Evolutionary conservation across 1,140 invertebrate species (phyloP), one percentile per base, ranked within the genome.

Genomic region (Grapholita molesta): DNA sequence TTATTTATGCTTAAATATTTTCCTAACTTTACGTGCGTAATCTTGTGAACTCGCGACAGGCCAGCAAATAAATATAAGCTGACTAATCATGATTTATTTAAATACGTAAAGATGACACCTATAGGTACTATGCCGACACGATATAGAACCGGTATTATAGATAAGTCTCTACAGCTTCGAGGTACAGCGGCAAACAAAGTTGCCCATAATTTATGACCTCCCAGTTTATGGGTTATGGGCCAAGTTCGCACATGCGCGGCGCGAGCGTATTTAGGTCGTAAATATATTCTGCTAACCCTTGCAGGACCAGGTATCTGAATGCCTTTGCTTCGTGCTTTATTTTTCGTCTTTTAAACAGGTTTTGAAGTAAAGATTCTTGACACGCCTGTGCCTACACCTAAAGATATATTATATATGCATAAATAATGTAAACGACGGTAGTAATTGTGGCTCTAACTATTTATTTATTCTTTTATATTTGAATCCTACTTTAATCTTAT

Each of bases 131-230:
- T 38, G 35, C 3, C 12, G 1, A n/a, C 5, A 12, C 11, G 11
- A 35, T 35, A 35, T 5, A 15, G n/a, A n/a, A 38, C 5, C n/a
- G 0, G 9, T 38, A 38, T 38, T 38, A 38, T 38, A 30, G 3
- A 3, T 30, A 15, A 4, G 35, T 38, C 12, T 12, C 0, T 38
- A 12, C 15, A 38, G 35, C 12, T 38, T n/a, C n/a, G n/a, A 48
- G 42, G 15, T 21, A 48, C 25, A 30, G 55, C 55, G 24, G 55
- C 55, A 15, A 1, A 86, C 85, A 88, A 84, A 83, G 87, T 85
- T 88, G 87, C 78, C 70, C 57, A 76, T 86, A 84, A 89, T 88
- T 89, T 88, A 89, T 81, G 78, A 65, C 76, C 61, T 66, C 70
- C 61, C 69, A 66, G 76, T 85, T 89, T 89, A 85, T 81, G 74